Evolutionary conservation across 1,140 invertebrate species (phyloP).

Genomic region (Brachionus paranguensis): DNA sequence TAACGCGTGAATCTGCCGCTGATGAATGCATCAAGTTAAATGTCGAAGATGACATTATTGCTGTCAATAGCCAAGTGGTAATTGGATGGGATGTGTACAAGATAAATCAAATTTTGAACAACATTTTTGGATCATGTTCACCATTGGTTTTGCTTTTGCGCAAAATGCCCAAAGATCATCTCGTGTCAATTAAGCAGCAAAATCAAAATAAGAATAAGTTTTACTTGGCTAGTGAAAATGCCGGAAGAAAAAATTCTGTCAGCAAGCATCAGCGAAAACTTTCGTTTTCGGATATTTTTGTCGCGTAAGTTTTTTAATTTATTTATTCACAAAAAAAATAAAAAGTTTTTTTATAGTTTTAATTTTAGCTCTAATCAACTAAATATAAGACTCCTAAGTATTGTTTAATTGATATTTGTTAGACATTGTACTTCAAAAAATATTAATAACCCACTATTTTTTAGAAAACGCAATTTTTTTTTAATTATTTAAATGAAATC

Average conservation of each 20-base stretch:
- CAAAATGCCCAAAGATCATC: slow-evolving; percentile 33
- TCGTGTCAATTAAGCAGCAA: background rate
- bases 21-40: slow-evolving; percentile 28
- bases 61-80: slow-evolving; percentile 25
- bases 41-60: slow-evolving; percentile 31
- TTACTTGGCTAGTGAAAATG: background rate
- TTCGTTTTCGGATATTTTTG: slow-evolving; percentile 27
- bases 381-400: background rate
- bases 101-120: background rate
- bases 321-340: background rate
- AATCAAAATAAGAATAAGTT: slow-evolving; percentile 20
- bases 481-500: too few relatives aligned
- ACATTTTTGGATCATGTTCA: background rate
- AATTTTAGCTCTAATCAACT: background rate
- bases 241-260: background rate
- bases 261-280: slow-evolving; percentile 11
- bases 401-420: background rate
- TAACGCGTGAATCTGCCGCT: background rate
- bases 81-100: background rate
- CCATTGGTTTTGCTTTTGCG: background rate
- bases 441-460: too few relatives aligned
- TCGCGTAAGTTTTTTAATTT: background rate
- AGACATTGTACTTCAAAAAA: too few relatives aligned
- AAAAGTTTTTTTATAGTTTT: background rate
- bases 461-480: too few relatives aligned